These are phyloP conservation scores for Augiades crinisus DNA, from an alignment of 2,888 invertebrate species.

Conservation along the genomic window DNA sequence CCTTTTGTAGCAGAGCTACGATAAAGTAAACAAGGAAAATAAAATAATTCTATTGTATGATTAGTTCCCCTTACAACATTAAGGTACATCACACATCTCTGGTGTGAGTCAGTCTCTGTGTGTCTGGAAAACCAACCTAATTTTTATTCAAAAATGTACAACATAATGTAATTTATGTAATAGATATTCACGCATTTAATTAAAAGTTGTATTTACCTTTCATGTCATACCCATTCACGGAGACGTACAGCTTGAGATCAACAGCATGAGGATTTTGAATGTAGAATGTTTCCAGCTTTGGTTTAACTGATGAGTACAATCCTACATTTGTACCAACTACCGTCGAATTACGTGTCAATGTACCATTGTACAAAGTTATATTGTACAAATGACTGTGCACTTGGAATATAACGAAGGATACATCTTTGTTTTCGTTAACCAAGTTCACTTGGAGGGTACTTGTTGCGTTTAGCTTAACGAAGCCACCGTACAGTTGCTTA, in stretches of 20 bases:
- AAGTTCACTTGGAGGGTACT: conserved; percentile 61
- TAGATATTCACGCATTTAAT: too few relatives aligned
- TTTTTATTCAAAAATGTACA: too few relatives aligned
- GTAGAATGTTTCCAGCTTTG: conserved; percentile 52
- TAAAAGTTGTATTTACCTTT: too few relatives aligned
- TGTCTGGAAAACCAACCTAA: too few relatives aligned
- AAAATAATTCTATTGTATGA: too few relatives aligned
- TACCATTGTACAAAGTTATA: conserved; percentile 76
- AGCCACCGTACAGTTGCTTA: conserved; percentile 54
- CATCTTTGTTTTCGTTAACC: conserved; percentile 56
- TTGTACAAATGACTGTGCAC: conserved; percentile 82
- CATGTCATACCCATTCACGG: conserved; percentile 73
- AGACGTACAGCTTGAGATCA: conserved; percentile 62
- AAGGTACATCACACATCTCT: too few relatives aligned
- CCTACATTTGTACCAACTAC: conserved; percentile 84
- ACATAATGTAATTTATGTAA: too few relatives aligned
- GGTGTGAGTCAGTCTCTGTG: too few relatives aligned
- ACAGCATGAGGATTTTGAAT: conserved; percentile 63
- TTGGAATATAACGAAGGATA: conserved; percentile 83
- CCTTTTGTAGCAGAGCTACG: too few relatives aligned
- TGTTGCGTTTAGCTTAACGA: conserved; percentile 43
- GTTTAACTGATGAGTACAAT: conserved; percentile 55
- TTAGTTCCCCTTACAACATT: too few relatives aligned
- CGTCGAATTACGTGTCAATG: conserved; percentile 43
- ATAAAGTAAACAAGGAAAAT: too few relatives aligned